phyloP scores from a whole-genome alignment of 2,797 vertebrate species.

The Limosa lapponica region DNA sequence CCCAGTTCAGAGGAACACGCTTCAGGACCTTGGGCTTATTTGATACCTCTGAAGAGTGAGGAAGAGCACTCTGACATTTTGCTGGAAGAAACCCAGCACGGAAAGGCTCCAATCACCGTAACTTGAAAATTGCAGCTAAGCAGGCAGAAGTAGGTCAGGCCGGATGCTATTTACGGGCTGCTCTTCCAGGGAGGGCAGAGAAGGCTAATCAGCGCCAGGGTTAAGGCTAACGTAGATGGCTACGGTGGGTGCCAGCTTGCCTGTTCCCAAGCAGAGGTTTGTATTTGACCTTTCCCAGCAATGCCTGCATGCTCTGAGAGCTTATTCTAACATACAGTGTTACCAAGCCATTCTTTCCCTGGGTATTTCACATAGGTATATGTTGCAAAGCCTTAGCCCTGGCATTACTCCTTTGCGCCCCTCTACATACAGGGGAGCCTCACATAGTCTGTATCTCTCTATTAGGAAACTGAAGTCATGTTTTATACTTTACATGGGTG shows the following conservation, averaged over 20 bases:
- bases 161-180: neutral
- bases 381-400: neutral
- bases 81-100: neutral
- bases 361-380: neutral
- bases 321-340: neutral
- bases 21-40: neutral
- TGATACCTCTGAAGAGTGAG: neutral
- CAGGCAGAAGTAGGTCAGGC: conserved; percentile 30
- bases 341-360: neutral
- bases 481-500: neutral
- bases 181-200: neutral
- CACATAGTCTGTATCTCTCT: neutral
- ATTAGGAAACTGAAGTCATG: neutral
- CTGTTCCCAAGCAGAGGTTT: neutral
- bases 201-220: neutral
- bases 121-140: neutral
- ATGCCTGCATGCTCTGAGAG: neutral
- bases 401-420: neutral
- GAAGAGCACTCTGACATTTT: neutral
- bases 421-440: neutral
- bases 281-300: neutral
- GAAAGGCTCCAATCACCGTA: neutral
- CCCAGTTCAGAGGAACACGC: neutral
- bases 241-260: neutral
- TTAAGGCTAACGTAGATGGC: neutral